Percentiles rank a stretch among this genome's conserved stretches.
Conservation (phyloP, 2,797 vertebrate genomes). For the Scleropages formosus region DNA sequence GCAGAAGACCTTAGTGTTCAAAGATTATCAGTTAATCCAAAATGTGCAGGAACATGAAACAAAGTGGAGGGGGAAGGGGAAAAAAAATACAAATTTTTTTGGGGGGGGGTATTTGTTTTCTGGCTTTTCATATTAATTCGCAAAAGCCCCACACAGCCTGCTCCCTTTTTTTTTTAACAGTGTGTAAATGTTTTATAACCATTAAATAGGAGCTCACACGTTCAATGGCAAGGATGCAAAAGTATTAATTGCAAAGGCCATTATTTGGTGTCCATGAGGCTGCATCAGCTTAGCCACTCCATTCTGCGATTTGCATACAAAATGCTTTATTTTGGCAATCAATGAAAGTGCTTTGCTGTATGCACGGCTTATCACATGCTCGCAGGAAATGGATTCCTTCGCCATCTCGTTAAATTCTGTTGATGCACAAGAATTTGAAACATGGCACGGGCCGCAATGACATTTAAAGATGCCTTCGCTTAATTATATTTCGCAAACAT, state of each 20-base stretch:
- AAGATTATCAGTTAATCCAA: conserved; percentile 85
- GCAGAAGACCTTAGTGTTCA: conserved; percentile 70
- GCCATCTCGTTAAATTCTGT: conserved; percentile 99
- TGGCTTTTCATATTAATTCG: conserved; percentile 64
- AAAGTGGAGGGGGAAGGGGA: conserved; percentile 37
- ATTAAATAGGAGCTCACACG: conserved; percentile 79
- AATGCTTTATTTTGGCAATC: conserved; percentile 99
- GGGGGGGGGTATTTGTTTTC: conserved; percentile 3
- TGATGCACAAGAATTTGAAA: conserved; percentile 99
- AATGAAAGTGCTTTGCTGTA: conserved; percentile 99
- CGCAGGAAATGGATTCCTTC: conserved; percentile 97
- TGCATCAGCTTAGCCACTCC: conserved; percentile 98
- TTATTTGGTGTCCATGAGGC: conserved; percentile 85
- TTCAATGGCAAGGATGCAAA: conserved; percentile 79
- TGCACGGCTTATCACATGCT: conserved; percentile 97
- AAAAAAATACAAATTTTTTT: conserved; percentile 1
- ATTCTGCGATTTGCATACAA: conserved; percentile 99
- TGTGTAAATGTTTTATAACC: conserved; percentile 77
- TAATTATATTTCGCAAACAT: conserved; percentile 99
- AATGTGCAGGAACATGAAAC: conserved; percentile 75
- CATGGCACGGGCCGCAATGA: conserved; percentile 98
- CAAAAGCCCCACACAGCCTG: conserved; percentile 64
- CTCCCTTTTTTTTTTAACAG: conserved; percentile 55
- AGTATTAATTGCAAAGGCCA: conserved; percentile 84
- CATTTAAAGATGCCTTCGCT: conserved; percentile 99